Percentiles rank a stretch among this genome's conserved stretches.
phyloP scores from a whole-genome alignment of 1,140 invertebrate species.

The Sycophaga agraensis region DNA sequence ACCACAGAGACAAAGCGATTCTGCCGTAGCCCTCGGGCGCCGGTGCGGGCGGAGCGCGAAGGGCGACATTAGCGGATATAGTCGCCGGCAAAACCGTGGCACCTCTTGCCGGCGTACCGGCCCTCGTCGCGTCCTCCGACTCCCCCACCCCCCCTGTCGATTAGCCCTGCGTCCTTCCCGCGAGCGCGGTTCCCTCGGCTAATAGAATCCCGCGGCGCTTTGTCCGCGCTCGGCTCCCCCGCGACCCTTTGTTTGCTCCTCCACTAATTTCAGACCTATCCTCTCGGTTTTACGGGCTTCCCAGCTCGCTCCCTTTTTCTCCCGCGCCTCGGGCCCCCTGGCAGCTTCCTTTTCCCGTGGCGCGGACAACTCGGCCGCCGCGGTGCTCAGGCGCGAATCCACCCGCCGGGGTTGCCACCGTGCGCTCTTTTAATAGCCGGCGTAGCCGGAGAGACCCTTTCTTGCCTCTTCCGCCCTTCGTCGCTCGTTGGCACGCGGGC shows the following conservation, averaged over 20 bases:
- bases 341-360: no score
- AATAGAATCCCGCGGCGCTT: conserved; percentile 48
- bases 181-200: conserved; percentile 35
- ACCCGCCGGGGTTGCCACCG: no score
- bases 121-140: not conserved
- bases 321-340: no score
- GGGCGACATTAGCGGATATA: conserved; percentile 31
- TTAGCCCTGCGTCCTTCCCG: not conserved
- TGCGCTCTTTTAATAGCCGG: no score
- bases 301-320: no score
- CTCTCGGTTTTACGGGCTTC: no score
- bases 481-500: no score
- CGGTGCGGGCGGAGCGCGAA: conserved; percentile 19
- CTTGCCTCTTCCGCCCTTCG: no score
- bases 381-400: no score
- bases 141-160: not conserved
- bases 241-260: conserved; percentile 29
- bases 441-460: no score
- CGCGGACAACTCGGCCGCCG: no score
- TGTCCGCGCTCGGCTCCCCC: conserved; percentile 42
- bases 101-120: not conserved
- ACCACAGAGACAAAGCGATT: conserved; percentile 46
- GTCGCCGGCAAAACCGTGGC: conserved; percentile 39
- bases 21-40: not conserved
- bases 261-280: conserved; percentile 36